These are phyloP conservation scores for Euwallacea fornicatus DNA, from an alignment of 1,140 invertebrate genomes.

Conservation along the genomic window DNA sequence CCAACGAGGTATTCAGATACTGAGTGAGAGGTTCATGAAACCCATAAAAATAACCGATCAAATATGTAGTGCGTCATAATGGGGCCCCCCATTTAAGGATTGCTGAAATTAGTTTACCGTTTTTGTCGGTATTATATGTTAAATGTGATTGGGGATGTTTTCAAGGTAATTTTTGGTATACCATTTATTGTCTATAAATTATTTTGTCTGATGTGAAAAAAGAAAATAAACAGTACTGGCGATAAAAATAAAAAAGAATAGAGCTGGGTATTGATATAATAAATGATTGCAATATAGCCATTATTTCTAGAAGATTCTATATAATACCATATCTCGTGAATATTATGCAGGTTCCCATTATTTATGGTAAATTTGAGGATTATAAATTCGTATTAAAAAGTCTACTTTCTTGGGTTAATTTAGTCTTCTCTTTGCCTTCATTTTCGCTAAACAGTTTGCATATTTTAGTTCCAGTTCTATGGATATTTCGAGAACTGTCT, in stretches of 20 bases:
- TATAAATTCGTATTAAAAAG: too few species aligned
- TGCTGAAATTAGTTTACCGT: neutral
- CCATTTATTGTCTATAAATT: neutral
- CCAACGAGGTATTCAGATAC: too few species aligned
- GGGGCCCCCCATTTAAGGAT: constrained; percentile 54
- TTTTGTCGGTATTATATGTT: neutral
- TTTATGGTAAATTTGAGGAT: too few species aligned
- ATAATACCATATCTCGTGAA: neutral
- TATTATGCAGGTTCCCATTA: too few species aligned
- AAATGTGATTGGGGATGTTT: neutral
- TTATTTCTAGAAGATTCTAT: neutral
- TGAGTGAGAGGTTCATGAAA: constrained; percentile 48
- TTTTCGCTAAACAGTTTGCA: too few species aligned
- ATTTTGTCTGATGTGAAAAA: neutral
- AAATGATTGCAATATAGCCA: neutral
- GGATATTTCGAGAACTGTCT: too few species aligned
- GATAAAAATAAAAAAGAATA: neutral
- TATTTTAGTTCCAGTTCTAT: too few species aligned
- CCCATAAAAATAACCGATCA: constrained; percentile 64
- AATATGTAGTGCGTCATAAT: constrained; percentile 68
- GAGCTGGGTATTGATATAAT: neutral
- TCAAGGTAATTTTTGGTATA: neutral
- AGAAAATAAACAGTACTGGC: neutral
- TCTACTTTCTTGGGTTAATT: too few species aligned
- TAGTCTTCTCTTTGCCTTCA: too few species aligned